Conservation (phyloP, 2,113 vertebrate genomes). For the Panurus biarmicus region DNA sequence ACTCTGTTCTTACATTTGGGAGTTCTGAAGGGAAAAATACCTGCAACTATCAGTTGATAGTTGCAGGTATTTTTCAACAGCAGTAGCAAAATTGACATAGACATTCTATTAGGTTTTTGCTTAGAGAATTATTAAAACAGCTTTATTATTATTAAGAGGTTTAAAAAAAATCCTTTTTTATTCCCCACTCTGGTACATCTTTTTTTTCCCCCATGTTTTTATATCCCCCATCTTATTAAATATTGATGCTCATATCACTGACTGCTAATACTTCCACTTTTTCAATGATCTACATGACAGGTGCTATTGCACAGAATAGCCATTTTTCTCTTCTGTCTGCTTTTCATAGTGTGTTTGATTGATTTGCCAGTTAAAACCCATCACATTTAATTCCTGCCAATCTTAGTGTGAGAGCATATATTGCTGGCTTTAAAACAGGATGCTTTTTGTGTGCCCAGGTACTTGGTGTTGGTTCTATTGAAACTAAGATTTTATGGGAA, state of each 20-base stretch:
- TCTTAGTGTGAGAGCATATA: background rate
- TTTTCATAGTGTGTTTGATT: slow-evolving; percentile 11
- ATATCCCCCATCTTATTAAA: background rate
- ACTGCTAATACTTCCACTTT: background rate
- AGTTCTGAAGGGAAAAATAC: background rate
- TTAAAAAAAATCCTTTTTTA: background rate
- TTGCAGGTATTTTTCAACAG: background rate
- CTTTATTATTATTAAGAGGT: background rate
- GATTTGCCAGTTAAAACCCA: background rate
- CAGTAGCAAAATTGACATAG: background rate
- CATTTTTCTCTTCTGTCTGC: background rate
- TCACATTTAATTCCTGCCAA: background rate
- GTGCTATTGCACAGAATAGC: slow-evolving; percentile 1
- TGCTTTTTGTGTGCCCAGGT: background rate
- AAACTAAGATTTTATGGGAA: background rate
- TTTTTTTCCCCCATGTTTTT: background rate
- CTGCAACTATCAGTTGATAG: too few species aligned
- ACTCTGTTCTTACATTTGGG: background rate
- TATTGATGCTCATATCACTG: background rate
- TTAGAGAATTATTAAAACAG: background rate
- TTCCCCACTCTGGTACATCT: background rate
- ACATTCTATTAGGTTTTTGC: background rate
- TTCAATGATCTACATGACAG: background rate
- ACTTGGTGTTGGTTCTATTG: background rate
- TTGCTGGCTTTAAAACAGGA: background rate